A percentile compares a stretch with the other conserved stretches of the same genome.
Evolutionary conservation across 2,113 vertebrate species (phyloP).

Genomic region (Bos indicus): DNA sequence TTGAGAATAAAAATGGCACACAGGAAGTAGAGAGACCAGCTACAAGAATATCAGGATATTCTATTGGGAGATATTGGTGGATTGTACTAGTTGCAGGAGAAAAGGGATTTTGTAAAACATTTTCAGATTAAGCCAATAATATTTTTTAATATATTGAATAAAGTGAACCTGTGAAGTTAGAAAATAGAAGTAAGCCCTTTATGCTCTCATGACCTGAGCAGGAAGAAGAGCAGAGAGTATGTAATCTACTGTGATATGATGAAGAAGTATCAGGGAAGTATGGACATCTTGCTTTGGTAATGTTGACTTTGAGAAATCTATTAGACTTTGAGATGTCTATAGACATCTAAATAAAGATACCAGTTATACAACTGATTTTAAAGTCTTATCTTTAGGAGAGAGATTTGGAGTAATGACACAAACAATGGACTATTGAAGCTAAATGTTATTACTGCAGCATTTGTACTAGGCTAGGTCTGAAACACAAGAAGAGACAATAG

Average conservation of each 20-base stretch:
- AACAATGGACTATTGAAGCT: background rate
- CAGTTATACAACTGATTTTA: background rate
- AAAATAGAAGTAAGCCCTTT: background rate
- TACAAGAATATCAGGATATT: background rate
- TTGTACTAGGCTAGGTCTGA: background rate
- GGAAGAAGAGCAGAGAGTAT: background rate
- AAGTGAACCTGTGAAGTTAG: background rate
- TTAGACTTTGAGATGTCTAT: background rate
- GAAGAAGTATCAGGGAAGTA: accelerated
- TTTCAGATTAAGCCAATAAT: background rate
- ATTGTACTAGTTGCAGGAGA: background rate
- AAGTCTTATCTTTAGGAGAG: background rate
- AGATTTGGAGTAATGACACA: background rate
- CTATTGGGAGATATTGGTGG: background rate
- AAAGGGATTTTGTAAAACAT: background rate
- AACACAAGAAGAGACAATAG: background rate
- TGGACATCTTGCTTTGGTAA: background rate
- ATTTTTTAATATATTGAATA: background rate
- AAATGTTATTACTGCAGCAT: background rate
- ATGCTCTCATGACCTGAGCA: background rate
- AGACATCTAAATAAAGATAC: background rate
- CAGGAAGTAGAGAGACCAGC: background rate
- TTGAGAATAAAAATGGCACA: background rate
- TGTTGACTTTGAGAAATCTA: background rate
- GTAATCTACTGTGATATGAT: accelerated